These are phyloP conservation scores for Drosophila percnosoma DNA, from an alignment of 2,888 invertebrate genomes.

Conservation along the genomic window DNA sequence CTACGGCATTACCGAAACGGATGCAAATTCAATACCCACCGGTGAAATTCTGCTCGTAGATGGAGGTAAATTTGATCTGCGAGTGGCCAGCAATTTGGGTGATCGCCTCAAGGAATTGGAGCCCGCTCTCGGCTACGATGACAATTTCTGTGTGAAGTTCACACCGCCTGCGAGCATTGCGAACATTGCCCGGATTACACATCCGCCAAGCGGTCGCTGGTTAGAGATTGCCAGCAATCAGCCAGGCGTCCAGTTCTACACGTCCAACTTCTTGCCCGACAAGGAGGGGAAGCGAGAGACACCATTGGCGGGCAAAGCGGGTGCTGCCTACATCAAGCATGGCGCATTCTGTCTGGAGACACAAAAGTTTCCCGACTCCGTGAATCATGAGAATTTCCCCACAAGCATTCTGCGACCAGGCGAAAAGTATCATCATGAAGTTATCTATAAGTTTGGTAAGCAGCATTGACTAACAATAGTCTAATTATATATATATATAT, in stretches of 20 bases:
- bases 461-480: slow-evolving; percentile 5
- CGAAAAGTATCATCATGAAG: slow-evolving; percentile 89
- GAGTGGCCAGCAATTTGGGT: slow-evolving; percentile 88
- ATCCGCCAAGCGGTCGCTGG: slow-evolving; percentile 89
- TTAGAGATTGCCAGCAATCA: slow-evolving; percentile 94
- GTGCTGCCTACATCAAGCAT: slow-evolving; percentile 89
- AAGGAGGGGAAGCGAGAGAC: slow-evolving; percentile 84
- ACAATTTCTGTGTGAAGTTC: slow-evolving; percentile 90
- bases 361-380: slow-evolving; percentile 96
- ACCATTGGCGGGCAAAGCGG: slow-evolving; percentile 89
- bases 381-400: slow-evolving; percentile 94
- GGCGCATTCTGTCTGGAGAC: slow-evolving; percentile 95
- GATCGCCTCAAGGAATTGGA: slow-evolving; percentile 88
- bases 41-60: slow-evolving; percentile 89
- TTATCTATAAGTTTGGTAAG: slow-evolving; percentile 90
- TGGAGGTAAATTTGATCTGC: slow-evolving; percentile 90
- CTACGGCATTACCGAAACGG: slow-evolving; percentile 90
- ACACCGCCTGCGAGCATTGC: slow-evolving; percentile 74
- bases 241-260: slow-evolving; percentile 96
- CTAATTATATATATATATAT: slow-evolving; percentile 13
- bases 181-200: slow-evolving; percentile 89
- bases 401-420: slow-evolving; percentile 90
- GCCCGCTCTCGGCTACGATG: slow-evolving; percentile 91
- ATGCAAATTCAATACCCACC: slow-evolving; percentile 90
- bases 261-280: slow-evolving; percentile 90